Base-by-base conservation (phyloP, 2,888 invertebrate species). In the Caenorhabditis sp. region DNA sequence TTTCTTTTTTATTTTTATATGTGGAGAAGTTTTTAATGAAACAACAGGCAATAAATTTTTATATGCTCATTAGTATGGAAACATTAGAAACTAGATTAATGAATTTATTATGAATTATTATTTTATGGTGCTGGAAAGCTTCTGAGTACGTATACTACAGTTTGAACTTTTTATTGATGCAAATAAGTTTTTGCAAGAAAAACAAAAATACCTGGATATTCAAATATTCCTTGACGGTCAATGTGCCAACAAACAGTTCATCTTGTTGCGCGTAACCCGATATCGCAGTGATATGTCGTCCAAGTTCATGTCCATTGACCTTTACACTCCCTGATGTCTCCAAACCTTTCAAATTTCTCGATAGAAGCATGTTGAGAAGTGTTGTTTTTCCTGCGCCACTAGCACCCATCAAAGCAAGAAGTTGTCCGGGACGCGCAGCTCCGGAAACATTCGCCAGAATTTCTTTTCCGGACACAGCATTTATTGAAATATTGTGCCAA, bases 321-420 rank as follows among this genome's bases (percentile, higher is more conserved):
- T 76, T 69, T 0, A 85, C 81, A 57, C 70, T 83, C 10, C 89
- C 89, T 2, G 80, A 72, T 1, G 89, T 84, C 2, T 81, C 55
- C 27, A 89, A 76, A 6, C 84, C 83, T 26, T 83, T 84, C 26
- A 54, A 62, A 63, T 84, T 84, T 27, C 84, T 66, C 8, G 76
- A 67, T 0, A 81, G 95, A 76, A 97, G 88, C 0, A 94, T 92
- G 89, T 97, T 96, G 67, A 97, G 90, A 2, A 97, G 91, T 0
- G 95, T 96, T 0, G 96, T 95, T 90, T 97, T 97, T 1, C 96
- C 96, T 0, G 95, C 94, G 0, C 96, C 96, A 31, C 90, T 90
- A 71, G 86, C 83, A 24, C 86, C 87, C 87, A 87, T 87, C 66
- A 87, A 62, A 14, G 87, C 87, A 36, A 87, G 72, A 37, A 86